These are phyloP conservation scores for Andrena cerasifolii DNA, from an alignment of 1,140 invertebrate genomes.

Conservation along the genomic window DNA sequence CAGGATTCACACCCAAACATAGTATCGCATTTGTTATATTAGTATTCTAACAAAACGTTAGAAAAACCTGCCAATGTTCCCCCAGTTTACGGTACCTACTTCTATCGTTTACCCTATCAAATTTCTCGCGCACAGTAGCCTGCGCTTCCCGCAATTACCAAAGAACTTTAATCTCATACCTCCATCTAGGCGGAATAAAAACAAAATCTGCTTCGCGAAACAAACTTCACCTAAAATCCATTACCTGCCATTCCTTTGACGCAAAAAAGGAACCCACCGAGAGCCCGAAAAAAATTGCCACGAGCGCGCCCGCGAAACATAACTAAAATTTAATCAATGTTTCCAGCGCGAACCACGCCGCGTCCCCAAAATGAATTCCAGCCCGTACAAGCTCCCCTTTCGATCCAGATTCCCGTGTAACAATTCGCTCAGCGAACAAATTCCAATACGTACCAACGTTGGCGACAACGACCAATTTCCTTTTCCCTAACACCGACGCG, in stretches of 20 bases:
- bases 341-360: not conserved
- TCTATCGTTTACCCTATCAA: too few species aligned
- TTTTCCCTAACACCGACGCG: not conserved
- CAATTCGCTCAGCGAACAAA: constrained; percentile 21
- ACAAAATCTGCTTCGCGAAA: too few species aligned
- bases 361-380: constrained; percentile 26
- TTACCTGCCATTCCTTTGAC: not conserved
- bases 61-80: too few species aligned
- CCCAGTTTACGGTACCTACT: too few species aligned
- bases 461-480: constrained; percentile 23
- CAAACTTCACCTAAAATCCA: not conserved
- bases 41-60: too few species aligned
- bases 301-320: not conserved
- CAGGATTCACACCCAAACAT: too few species aligned
- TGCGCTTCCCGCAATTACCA: too few species aligned
- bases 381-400: not conserved
- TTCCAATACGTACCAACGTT: constrained; percentile 28
- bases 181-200: too few species aligned
- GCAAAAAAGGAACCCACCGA: not conserved
- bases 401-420: constrained; percentile 17
- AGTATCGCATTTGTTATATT: too few species aligned
- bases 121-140: too few species aligned
- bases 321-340: constrained; percentile 41
- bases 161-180: too few species aligned
- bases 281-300: not conserved